Evolutionary conservation across 2,113 vertebrate species (phyloP).

Genomic region (Ammodytes dubius): DNA sequence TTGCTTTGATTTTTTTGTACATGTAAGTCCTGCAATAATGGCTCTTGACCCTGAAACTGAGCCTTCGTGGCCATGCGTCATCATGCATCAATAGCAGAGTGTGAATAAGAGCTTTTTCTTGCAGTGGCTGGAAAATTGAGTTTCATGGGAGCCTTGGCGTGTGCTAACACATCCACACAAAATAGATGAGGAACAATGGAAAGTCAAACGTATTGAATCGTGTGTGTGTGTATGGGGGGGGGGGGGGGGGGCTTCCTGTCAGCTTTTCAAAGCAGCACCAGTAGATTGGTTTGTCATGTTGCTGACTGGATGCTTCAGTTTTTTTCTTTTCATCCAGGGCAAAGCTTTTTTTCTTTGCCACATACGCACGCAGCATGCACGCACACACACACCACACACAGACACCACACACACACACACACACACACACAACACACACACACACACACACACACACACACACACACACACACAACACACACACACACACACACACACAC

Average conservation of each 20-base stretch:
- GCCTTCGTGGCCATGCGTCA: not conserved
- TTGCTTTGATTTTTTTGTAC: not conserved
- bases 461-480: slow-evolving; percentile 34
- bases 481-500: too few relatives aligned
- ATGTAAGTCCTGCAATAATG: not conserved
- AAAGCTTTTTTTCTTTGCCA: slow-evolving; percentile 46
- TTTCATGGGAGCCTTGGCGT: not conserved
- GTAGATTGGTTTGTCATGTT: slow-evolving; percentile 77
- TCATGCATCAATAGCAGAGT: slow-evolving; percentile 1
- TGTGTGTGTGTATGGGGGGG: slow-evolving; percentile 21
- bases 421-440: too few relatives aligned
- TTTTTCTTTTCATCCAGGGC: slow-evolving; percentile 75
- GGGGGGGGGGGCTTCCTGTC: slow-evolving; percentile 43
- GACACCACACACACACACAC: too few relatives aligned
- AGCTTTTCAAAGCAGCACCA: slow-evolving; percentile 61
- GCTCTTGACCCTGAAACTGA: slow-evolving; percentile 1
- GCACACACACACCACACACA: too few relatives aligned
- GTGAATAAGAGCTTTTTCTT: slow-evolving; percentile 20
- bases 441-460: too few relatives aligned
- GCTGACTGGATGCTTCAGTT: slow-evolving; percentile 76
- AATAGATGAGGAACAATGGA: slow-evolving; percentile 46
- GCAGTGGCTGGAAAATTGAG: not conserved
- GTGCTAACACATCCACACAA: slow-evolving; percentile 18
- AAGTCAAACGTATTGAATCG: slow-evolving; percentile 26
- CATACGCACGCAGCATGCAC: too few relatives aligned